Percentiles rank a stretch among this genome's conserved stretches.
These are phyloP conservation scores for Ceratina japonica DNA, from an alignment of 1,140 invertebrate species.

Conservation along the genomic window DNA sequence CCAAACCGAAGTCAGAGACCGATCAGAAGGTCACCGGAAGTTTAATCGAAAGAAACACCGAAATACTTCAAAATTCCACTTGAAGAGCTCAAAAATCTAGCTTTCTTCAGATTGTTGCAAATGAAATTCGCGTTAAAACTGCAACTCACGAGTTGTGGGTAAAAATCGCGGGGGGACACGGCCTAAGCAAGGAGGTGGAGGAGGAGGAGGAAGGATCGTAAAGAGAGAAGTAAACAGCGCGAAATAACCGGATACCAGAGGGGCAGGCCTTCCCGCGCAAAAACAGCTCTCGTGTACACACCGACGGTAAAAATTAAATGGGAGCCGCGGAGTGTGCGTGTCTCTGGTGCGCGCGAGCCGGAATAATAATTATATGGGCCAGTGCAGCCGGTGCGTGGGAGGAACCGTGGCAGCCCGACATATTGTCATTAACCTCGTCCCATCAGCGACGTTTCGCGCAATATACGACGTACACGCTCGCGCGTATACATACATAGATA, in stretches of 20 bases:
- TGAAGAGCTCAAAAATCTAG: too few relatives aligned
- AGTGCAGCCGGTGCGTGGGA: constrained; percentile 57
- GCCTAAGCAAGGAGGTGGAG: background rate
- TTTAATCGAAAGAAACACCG: constrained; percentile 10
- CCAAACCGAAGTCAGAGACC: constrained; percentile 14
- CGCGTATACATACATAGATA: background rate
- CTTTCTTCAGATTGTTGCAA: too few relatives aligned
- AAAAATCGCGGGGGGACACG: background rate
- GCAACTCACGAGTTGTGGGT: background rate
- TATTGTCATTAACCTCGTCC: constrained; percentile 66
- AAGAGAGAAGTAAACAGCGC: constrained; percentile 1
- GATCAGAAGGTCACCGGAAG: constrained; percentile 43
- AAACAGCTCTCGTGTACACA: background rate
- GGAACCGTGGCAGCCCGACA: constrained; percentile 45
- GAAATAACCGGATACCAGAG: constrained; percentile 15
- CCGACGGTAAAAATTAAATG: constrained; percentile 38
- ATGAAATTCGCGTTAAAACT: constrained; percentile 21
- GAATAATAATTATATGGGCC: constrained; percentile 65
- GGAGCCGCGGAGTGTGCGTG: background rate
- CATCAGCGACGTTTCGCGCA: constrained; percentile 40
- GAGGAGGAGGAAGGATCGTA: background rate
- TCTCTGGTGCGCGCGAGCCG: constrained; percentile 20
- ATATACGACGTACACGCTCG: background rate
- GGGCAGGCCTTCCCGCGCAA: constrained; percentile 8
- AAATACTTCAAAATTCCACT: too few relatives aligned